Base-by-base conservation (phyloP, 2,888 invertebrate species). In the Leucoma salicis region DNA sequence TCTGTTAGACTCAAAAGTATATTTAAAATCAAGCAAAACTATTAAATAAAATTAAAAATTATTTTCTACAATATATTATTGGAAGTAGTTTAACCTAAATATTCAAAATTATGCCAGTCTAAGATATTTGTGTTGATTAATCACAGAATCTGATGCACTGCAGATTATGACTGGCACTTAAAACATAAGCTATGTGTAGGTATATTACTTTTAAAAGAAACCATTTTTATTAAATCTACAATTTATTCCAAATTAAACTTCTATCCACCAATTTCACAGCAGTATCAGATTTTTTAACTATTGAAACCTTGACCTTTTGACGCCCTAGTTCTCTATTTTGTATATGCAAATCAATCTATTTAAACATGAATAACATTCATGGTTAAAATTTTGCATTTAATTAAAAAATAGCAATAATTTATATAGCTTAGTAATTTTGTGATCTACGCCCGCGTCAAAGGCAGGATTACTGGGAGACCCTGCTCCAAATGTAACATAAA, bases 381-480 rank as follows among this genome's bases (percentile, higher is more conserved):
- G n/a, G n/a, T n/a, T n/a, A n/a, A n/a, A n/a, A n/a, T n/a, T n/a
- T n/a, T n/a, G n/a, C n/a, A n/a, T n/a, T n/a, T n/a, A n/a, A n/a
- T n/a, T n/a, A n/a, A n/a, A n/a, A n/a, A n/a, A n/a, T n/a, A n/a
- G n/a, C n/a, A n/a, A n/a, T n/a, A n/a, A n/a, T n/a, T n/a, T n/a
- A n/a, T n/a, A n/a, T n/a, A n/a, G n/a, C n/a, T 68, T 47, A 70
- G 67, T 65, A 70, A 70, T 54, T 47, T 45, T 45, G 48, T 44
- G 60, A 53, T 66, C 65, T 59, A 67, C 55, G 49, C 70, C 64
- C 74, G 70, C 75, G 69, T 73, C 69, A 68, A 69, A 50, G 60
- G 69, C 76, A 63, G 66, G 74, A 62, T 72, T 75, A 43, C 40
- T 47, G 43, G 63, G 62, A 64, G 66, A 49, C 61, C 51, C 56